Conservation (phyloP, 1,140 invertebrate genomes). For the Camponotus pennsylvanicus region DNA sequence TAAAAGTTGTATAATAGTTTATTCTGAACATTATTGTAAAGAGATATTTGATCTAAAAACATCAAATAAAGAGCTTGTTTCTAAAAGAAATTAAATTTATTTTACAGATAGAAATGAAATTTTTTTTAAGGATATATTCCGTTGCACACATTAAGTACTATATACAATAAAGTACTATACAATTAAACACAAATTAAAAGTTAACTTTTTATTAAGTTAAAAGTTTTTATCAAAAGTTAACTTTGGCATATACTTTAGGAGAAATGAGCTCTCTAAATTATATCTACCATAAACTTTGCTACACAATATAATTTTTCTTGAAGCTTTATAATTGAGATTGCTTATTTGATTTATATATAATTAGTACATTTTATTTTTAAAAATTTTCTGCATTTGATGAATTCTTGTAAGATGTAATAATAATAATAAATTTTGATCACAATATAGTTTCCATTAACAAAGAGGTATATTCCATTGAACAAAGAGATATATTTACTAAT, state of each 20-base stretch:
- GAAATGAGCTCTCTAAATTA: conserved; percentile 10
- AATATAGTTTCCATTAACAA: not conserved
- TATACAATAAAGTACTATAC: not conserved
- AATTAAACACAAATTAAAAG: no score
- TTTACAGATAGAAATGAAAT: not conserved
- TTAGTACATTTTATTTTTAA: not conserved
- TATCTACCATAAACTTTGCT: not conserved
- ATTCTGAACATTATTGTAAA: not conserved
- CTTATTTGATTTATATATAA: not conserved
- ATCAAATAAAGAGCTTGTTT: not conserved
- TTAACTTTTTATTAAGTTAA: no score
- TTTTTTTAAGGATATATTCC: not conserved
- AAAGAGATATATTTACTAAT: not conserved
- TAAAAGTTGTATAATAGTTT: conserved; percentile 22
- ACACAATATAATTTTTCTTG: not conserved
- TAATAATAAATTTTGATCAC: not conserved
- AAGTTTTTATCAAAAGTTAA: not conserved
- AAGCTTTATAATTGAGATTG: no score
- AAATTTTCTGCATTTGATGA: not conserved
- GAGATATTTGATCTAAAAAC: not conserved
- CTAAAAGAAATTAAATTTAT: no score
- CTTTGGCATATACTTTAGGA: not conserved
- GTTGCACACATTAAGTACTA: not conserved
- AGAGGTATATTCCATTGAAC: not conserved
- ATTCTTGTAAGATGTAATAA: not conserved